Base-by-base conservation (phyloP, 1,140 invertebrate species). In the Pemphigus obesinymphae region DNA sequence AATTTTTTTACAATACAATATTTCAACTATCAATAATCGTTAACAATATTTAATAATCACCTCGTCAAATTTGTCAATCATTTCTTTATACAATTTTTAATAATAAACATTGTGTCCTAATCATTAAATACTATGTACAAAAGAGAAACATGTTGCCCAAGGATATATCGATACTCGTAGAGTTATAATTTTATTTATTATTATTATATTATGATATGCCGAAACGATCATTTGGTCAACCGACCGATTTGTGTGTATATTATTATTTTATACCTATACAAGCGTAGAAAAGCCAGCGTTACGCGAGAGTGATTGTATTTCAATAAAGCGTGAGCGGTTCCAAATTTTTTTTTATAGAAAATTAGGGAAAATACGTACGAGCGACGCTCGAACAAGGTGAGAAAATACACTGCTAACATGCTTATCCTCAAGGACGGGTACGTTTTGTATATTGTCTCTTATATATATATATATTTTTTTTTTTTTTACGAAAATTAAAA, bases 371-470 rank as follows among this genome's bases (percentile, higher is more conserved):
- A 37, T 63, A 80, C 50, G 53, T 29, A 61, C 50, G 55, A 61
- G 23, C 55, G 26, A 31, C n/a, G 13, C 8, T 10, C 8, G n/a
- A 76, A 55, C 17, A 34, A 26, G 23, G n/a, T 23, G 50, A 76
- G 5, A 73, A 40, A 73, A 37, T 23, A 55, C n/a, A 8, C 50
- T 53, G 75, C 75, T 40, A 53, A 80, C n/a, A 63, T 40, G 29
- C 55, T 61, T 80, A 80, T 61, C 15, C 55, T 80, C 23, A 20
- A 80, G 76, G 55, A 80, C 76, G 76, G 73, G 76, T 40, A 61
- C n/a, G 37, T 80, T 80, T 45, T 63, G 23, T 80, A 63, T 23
- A 80, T 80, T 80, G 76, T 80, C 76, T 58, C 6, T 34, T 45
- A 45, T 11, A 2, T 7, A 45, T 11, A 6, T 11, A 11, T 45